Evolutionary conservation across 2,888 invertebrate species (phyloP), one percentile per base, ranked within the genome.

Genomic region (Girardia tigrina): DNA sequence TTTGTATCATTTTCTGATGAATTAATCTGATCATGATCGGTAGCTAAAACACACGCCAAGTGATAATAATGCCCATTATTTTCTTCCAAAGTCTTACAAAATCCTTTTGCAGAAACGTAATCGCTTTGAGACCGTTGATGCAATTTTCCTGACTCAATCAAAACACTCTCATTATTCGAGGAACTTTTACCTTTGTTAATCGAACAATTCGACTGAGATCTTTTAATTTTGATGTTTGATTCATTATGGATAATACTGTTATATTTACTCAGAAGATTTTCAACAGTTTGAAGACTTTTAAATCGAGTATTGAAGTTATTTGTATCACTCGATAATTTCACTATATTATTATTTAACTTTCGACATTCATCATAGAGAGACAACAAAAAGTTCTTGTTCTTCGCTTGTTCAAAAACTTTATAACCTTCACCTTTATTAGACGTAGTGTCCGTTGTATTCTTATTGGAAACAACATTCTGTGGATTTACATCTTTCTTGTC

Each of bases 1-100:
- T 56, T 56, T 8, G 56, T 56, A 56, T 56, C 4, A 56, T 56
- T 12, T 4, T 20, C 56, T 16, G 56, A 56, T 16, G 56, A 56
- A 16, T 56, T 56, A 20, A 56, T 56, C 23, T n/a, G 8, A 56
- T 56, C 56, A 12, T 4, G 56, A 56, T 56, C 56, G 4, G 56
- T 56, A 2, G 56, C n/a, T 56, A 56, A 56, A 56, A 56, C 8
- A n/a, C 56, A 56, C 4, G 56, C 56, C n/a, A 56, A n/a, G 23
- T 56, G 56, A 56, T 56, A 56, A 56, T 56, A 56, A 56, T 56
- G 56, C n/a, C 56, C 56, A 56, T 56, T 23, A 16, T 56, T 56
- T 56, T 56, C 56, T 16, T 4, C 20, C 2, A 56, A n/a, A n/a
- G 4, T 56, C 23, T 56, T 56, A 56, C n/a, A 12, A 56, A 20